Conservation (phyloP, 1,140 invertebrate species). For the Bacillus rossius region DNA sequence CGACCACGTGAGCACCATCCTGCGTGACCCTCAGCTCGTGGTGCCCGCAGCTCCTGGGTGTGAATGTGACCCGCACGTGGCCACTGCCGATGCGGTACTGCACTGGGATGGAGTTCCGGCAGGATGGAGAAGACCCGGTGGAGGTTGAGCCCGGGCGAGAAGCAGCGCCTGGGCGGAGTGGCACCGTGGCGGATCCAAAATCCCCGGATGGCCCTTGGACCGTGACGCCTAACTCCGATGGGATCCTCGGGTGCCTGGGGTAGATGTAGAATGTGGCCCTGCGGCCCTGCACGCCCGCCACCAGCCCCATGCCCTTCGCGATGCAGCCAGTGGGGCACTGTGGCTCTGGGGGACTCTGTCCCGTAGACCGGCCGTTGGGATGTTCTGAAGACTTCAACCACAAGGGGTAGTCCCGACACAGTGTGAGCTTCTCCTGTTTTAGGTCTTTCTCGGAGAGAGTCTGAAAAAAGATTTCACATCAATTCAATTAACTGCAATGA, state of each 20-base stretch:
- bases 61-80: neutral
- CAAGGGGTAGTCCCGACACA: slow-evolving; percentile 48
- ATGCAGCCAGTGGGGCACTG: slow-evolving; percentile 46
- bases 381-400: slow-evolving; percentile 30
- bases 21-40: neutral
- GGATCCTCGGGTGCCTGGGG: slow-evolving; percentile 10
- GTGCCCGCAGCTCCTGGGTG: neutral
- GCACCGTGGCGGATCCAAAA: neutral
- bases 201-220: slow-evolving; percentile 3
- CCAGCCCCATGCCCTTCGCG: slow-evolving; percentile 50
- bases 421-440: slow-evolving; percentile 39
- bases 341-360: slow-evolving; percentile 1
- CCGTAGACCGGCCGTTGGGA: neutral
- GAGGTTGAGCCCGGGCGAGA: neutral
- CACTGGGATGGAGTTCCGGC: neutral
- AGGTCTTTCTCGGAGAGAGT: slow-evolving; percentile 48
- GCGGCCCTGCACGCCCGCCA: slow-evolving; percentile 45
- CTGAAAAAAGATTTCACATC: slow-evolving; percentile 42
- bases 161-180: neutral
- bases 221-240: neutral
- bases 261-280: slow-evolving; percentile 47
- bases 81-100: neutral
- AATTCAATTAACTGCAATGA: too few relatives aligned
- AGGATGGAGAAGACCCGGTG: too few relatives aligned
- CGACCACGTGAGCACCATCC: neutral